phyloP scores from a whole-genome alignment of 35 echinoderm and acorn worm species.

The Hemicentrotus pulcherrimus region DNA sequence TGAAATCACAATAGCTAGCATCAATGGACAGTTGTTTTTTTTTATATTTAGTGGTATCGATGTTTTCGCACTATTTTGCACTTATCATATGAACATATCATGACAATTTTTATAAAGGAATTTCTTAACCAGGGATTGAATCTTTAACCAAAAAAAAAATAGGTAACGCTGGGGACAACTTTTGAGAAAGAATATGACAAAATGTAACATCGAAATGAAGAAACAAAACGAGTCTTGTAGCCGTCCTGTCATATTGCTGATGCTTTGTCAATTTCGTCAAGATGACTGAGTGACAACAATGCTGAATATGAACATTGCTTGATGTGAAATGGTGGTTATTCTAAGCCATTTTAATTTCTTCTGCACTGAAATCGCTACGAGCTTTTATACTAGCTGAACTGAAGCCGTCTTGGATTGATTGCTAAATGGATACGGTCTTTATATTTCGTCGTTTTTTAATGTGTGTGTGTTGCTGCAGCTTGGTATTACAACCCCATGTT shows the following conservation, averaged over 20 bases:
- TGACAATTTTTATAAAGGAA: background rate
- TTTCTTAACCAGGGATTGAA: background rate
- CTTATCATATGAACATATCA: background rate
- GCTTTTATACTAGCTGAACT: background rate
- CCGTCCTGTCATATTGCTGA: background rate
- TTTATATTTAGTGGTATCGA: conserved; percentile 15
- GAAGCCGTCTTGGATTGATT: background rate
- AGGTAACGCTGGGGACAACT: background rate
- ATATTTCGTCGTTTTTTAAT: background rate
- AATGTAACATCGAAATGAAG: background rate
- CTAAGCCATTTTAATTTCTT: background rate
- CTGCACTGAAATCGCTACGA: conserved; percentile 1
- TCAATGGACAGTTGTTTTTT: conserved; percentile 22
- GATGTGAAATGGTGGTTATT: background rate
- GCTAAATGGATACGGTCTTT: background rate
- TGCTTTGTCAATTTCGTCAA: background rate
- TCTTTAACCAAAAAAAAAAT: background rate
- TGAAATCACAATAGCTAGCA: conserved; percentile 29
- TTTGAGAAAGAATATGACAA: background rate
- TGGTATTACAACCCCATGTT: background rate
- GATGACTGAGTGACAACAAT: background rate
- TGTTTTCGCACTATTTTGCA: conserved; percentile 31
- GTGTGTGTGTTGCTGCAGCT: background rate
- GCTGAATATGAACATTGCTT: background rate
- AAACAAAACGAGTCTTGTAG: background rate